Conservation (phyloP, 2,113 vertebrate species). For the Rhea americana region DNA sequence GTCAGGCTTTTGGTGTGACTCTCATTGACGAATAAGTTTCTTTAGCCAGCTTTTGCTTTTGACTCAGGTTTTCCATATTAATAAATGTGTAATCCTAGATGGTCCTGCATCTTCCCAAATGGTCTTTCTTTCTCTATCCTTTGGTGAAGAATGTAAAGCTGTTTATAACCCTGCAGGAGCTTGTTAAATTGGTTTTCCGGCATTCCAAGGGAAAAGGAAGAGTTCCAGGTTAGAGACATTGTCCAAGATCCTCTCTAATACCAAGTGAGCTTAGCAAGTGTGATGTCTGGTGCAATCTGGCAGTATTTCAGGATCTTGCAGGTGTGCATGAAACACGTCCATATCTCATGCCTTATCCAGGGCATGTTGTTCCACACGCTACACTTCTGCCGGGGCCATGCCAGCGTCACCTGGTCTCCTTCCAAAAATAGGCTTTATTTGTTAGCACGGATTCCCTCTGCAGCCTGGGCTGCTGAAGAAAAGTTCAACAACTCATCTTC, state of each 20-base stretch:
- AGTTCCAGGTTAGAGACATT: background rate
- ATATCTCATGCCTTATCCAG: background rate
- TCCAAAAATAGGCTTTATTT: background rate
- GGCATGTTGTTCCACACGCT: no score
- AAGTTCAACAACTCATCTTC: background rate
- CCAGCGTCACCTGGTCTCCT: background rate
- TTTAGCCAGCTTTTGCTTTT: background rate
- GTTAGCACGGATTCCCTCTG: background rate
- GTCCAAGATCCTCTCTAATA: background rate
- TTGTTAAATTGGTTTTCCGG: background rate
- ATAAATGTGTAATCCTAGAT: background rate
- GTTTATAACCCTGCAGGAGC: background rate
- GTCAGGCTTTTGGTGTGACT: background rate
- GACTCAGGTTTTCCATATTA: background rate
- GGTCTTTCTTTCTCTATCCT: background rate
- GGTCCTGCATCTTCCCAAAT: background rate
- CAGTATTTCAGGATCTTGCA: no score
- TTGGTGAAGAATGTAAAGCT: background rate
- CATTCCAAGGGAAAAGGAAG: background rate
- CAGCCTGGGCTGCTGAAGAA: background rate
- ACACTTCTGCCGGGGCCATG: background rate
- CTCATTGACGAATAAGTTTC: background rate
- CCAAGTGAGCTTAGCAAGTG: rapidly evolving
- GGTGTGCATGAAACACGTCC: rapidly evolving
- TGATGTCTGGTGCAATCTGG: background rate